These are phyloP conservation scores for Lycia hirtaria DNA, from an alignment of 2,888 invertebrate genomes.

Conservation along the genomic window DNA sequence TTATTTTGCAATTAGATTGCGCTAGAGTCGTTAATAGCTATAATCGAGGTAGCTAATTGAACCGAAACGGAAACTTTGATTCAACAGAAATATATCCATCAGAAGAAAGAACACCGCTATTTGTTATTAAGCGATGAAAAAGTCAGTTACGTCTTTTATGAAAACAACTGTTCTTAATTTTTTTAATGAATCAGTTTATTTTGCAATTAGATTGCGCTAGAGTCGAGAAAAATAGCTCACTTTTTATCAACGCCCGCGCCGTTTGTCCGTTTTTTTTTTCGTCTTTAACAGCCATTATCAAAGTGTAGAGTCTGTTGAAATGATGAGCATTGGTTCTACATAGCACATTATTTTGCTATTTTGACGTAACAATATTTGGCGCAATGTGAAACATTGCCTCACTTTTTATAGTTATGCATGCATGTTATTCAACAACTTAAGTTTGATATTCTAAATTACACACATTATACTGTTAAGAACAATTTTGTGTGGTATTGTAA, in stretches of 20 bases:
- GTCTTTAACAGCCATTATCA: background rate
- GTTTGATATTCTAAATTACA: conserved; percentile 29
- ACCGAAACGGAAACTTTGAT: background rate
- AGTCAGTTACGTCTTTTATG: background rate
- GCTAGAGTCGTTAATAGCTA: conserved; percentile 66
- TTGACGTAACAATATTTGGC: conserved; percentile 32
- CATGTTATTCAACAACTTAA: conserved; percentile 31
- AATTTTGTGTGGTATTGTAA: conserved; percentile 64
- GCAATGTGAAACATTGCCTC: conserved; percentile 78
- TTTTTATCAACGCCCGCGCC: too few relatives aligned
- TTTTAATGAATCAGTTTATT: conserved; percentile 50
- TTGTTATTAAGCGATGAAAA: background rate
- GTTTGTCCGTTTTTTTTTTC: too few relatives aligned
- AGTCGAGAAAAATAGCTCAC: too few relatives aligned
- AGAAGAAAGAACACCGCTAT: background rate
- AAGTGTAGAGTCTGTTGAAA: background rate
- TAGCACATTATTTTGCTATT: conserved; percentile 18
- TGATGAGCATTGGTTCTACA: conserved; percentile 7
- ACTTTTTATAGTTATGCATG: conserved; percentile 48
- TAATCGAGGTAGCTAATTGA: conserved; percentile 2
- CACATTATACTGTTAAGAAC: conserved; percentile 55
- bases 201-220: conserved; percentile 84
- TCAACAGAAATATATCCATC: background rate
- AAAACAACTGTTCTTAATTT: conserved; percentile 16
- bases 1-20: conserved; percentile 82